phyloP scores from a whole-genome alignment of 2,113 vertebrate species.

The Pleuronectes platessa region DNA sequence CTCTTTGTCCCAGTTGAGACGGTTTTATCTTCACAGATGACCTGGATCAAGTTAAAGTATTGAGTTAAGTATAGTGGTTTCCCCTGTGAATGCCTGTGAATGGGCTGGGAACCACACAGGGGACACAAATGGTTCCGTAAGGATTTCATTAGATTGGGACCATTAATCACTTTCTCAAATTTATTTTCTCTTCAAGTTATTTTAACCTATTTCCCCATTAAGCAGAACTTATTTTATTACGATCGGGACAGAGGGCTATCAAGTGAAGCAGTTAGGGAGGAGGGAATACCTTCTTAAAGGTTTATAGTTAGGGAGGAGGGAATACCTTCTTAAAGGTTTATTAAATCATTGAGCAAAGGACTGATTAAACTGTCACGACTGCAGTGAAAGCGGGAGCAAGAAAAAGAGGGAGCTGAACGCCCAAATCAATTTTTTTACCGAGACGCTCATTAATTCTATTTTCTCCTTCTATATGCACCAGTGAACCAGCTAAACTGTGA shows the following conservation, averaged over 20 bases:
- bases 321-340: slow-evolving; percentile 49
- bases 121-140: slow-evolving; percentile 17
- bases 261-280: slow-evolving; percentile 18
- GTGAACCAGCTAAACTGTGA: slow-evolving; percentile 43
- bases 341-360: slow-evolving; percentile 64
- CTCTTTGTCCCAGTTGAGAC: slow-evolving; percentile 26
- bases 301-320: slow-evolving; percentile 39
- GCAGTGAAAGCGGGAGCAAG: slow-evolving; percentile 35
- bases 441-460: slow-evolving; percentile 56
- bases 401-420: slow-evolving; percentile 36
- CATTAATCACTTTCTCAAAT: slow-evolving; percentile 43
- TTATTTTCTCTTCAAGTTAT: slow-evolving; percentile 27
- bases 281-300: slow-evolving; percentile 36
- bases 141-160: slow-evolving; percentile 13
- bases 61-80: neutral
- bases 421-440: slow-evolving; percentile 53
- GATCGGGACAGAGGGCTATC: slow-evolving; percentile 25
- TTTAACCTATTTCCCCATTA: slow-evolving; percentile 24
- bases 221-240: slow-evolving; percentile 33
- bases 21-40: slow-evolving; percentile 28
- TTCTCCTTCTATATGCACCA: slow-evolving; percentile 44
- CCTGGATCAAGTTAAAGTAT: slow-evolving; percentile 12
- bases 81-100: neutral
- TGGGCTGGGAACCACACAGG: neutral
- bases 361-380: slow-evolving; percentile 59